Evolutionary conservation across 2,797 vertebrate species (phyloP).

Genomic region (Halcyon leucocephala): DNA sequence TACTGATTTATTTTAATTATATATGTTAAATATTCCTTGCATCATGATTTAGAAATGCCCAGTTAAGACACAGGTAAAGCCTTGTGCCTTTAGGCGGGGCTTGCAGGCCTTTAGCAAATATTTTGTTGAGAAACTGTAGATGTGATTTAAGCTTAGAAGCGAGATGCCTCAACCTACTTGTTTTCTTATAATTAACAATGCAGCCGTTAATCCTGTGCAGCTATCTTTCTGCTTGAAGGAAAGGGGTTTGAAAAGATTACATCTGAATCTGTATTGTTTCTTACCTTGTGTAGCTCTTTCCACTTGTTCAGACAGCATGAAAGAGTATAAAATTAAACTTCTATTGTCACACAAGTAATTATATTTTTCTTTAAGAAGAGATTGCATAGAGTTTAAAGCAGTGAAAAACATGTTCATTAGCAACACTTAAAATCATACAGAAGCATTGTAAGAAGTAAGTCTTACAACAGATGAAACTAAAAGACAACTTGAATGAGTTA

Average conservation of each 20-base stretch:
- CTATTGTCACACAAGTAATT: background rate
- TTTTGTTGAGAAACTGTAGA: conserved; percentile 37
- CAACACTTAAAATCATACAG: background rate
- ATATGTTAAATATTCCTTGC: conserved; percentile 25
- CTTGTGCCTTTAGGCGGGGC: background rate
- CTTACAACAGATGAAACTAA: background rate
- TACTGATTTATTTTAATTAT: conserved; percentile 47
- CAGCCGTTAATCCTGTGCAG: conserved; percentile 27
- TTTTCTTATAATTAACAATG: conserved; percentile 8
- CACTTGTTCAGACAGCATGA: background rate
- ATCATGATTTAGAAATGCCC: conserved; percentile 48
- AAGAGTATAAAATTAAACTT: background rate
- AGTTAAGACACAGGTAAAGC: conserved; percentile 1
- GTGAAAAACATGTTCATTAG: background rate
- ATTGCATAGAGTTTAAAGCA: background rate
- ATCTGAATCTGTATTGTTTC: background rate
- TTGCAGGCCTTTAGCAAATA: conserved; percentile 27
- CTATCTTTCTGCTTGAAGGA: background rate
- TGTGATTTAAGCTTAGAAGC: background rate
- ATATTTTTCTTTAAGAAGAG: background rate
- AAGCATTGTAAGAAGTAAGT: background rate
- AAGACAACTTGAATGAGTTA: background rate
- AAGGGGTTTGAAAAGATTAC: background rate
- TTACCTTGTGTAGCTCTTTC: background rate
- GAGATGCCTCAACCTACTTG: background rate